Base-by-base conservation (phyloP, 2,797 vertebrate genomes). In the Girardinus metallicus region DNA sequence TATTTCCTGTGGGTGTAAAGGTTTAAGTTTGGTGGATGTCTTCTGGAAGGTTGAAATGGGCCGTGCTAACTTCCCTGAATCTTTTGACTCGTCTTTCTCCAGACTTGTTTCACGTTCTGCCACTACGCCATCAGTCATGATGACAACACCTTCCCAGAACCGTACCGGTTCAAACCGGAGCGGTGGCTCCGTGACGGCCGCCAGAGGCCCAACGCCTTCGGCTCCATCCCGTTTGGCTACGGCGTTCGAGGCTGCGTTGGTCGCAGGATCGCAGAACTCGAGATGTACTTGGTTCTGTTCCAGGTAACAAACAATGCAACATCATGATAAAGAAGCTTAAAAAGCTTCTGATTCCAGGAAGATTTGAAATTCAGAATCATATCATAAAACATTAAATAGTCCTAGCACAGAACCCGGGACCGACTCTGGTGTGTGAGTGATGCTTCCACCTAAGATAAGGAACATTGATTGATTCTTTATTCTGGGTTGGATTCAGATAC, bases 211-310 rank as follows among this genome's bases (percentile, higher is more conserved):
- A 82, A 92, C 62, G 87, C 95, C 0, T 97, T 96, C 1, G 92
- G 92, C 10, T 95, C 95, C 74, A 93, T 96, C 74, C 95, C 96
- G 0, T 97, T 97, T 64, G 96, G 96, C 10, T 96, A 94, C 7
- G 96, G 96, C 21, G 94, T 96, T 31, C 92, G 96, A 82, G 85
- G 92, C 73, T 97, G 96, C 29, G 93, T 95, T 0, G 96, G 96
- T 0, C 93, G 95, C 0, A 88, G 96, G 34, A 94, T 96, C 26
- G 96, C 96, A 57, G 96, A 97, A 87, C 91, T 97, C 13, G 95
- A 96, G 88, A 95, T 97, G 95, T 90, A 95, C 80, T 80, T 96
- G 79, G 64, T 83, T 76, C 77, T 96, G 74, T 90, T 93, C 78
- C 91, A 85, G 88, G 96, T 97, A 68, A 4, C 13, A 21, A 68